Evolutionary conservation across 1,140 invertebrate genomes (phyloP).

Genomic region (Orchestia grillus): DNA sequence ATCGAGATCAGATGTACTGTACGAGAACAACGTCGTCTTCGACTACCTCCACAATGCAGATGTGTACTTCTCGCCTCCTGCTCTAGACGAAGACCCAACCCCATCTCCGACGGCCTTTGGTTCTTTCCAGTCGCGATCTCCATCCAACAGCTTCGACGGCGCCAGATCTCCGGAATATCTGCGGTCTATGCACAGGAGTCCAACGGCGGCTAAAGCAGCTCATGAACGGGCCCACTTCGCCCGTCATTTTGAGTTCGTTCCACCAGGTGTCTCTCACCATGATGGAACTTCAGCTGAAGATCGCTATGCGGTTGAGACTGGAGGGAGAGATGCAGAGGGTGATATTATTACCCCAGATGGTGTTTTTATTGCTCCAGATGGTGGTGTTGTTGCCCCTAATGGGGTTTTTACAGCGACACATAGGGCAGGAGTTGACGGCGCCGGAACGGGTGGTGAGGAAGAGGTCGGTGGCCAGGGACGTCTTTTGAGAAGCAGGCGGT

Average conservation of each 20-base stretch:
- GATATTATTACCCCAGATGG: background rate
- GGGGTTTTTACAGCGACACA: background rate
- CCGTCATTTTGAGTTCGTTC: background rate
- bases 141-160: background rate
- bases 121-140: background rate
- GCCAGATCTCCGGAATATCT: background rate
- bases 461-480: background rate
- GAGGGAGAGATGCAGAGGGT: background rate
- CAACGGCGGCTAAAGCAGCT: background rate
- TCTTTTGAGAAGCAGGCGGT: background rate
- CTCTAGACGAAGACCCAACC: conserved; percentile 14
- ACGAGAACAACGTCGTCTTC: conserved; percentile 61
- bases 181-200: background rate
- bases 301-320: background rate
- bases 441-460: background rate
- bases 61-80: conserved; percentile 60
- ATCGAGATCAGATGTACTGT: background rate
- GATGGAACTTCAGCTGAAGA: background rate
- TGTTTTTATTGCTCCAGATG: background rate
- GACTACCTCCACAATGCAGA: conserved; percentile 63
- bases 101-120: conserved; percentile 1
- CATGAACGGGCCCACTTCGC: background rate
- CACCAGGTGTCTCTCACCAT: background rate
- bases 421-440: background rate
- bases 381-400: background rate